Evolutionary conservation across 2,113 vertebrate genomes (phyloP).

Genomic region (Podarcis raffonei): DNA sequence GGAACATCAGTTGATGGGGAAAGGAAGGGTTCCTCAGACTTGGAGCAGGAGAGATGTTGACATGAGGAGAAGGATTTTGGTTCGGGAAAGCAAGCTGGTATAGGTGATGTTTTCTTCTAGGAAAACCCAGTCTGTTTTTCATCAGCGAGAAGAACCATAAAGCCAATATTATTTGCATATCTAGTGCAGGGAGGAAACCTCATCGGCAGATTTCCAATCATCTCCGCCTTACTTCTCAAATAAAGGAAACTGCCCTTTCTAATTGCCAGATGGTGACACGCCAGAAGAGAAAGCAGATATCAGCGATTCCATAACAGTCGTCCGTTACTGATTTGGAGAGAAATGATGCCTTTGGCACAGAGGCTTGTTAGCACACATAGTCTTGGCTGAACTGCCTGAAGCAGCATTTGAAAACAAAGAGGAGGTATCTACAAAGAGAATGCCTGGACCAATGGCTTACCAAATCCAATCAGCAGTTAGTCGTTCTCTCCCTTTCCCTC

Average conservation of each 20-base stretch:
- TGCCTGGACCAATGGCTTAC: conserved; percentile 5
- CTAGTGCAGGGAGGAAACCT: neutral
- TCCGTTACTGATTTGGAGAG: neutral
- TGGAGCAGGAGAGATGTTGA: neutral
- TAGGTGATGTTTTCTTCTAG: neutral
- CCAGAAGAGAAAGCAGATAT: neutral
- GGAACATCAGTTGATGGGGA: no score
- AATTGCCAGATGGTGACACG: neutral
- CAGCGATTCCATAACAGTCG: neutral
- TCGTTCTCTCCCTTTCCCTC: conserved; percentile 22
- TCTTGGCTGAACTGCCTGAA: neutral
- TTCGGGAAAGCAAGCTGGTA: neutral
- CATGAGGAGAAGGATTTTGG: neutral
- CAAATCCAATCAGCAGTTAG: conserved; percentile 44
- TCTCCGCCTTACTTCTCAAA: neutral
- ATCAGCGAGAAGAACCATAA: neutral
- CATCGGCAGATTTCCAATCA: neutral
- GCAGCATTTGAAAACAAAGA: conserved; percentile 22
- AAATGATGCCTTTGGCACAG: neutral
- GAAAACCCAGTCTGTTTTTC: neutral
- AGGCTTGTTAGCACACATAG: neutral
- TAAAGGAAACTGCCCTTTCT: neutral
- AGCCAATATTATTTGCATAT: neutral
- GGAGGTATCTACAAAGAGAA: conserved; percentile 7
- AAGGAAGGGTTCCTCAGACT: neutral